Evolutionary conservation across 2,113 vertebrate species (phyloP), one percentile per base, ranked within the genome.

Genomic region (Thunnus maccoyii): DNA sequence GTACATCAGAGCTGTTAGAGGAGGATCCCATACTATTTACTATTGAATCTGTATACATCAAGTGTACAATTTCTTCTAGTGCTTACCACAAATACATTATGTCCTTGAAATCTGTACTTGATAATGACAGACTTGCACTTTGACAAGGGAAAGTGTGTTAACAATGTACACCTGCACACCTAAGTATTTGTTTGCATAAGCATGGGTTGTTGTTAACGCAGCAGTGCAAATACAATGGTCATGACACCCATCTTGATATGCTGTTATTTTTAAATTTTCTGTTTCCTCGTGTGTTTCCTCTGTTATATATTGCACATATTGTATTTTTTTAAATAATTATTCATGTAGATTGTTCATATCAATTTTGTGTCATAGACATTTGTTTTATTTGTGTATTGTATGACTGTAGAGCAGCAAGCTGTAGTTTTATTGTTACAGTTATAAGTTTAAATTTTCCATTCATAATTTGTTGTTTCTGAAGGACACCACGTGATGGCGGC

Each of bases 401-500:
- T 36, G 32, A 36, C 32, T 36, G 32, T 36, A 36, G 5, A 36
- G 32, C 7, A 36, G 32, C 32, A 36, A 36, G 32, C 5, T 36
- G 2, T 9, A 41, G 36, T 41, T 41, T 41, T 41, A 41, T 9
- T 41, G 36, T 41, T 41, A 36, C 32, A 41, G 7, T 41, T 41
- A 41, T 9, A 41, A 41, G 36, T 41, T 41, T 2, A 8, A 0
- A 12, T 25, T 32, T 47, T 52, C 9, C 9, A 13, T 51, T 51
- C 57, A 3, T 80, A 30, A 17, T 78, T 36, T 84, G 36, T 60
- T 78, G 18, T 76, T 65, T 84, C 41, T 91, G 44, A 88, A 99
- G 98, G 97, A 68, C 96, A 98, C 79, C 96, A 97, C 50, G 95
- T 99, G 74, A 95, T 99, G 91, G 94, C 94, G 0, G 94, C 98